Percentiles rank a stretch among this genome's conserved stretches.
These are phyloP conservation scores for Hyppa rectilinea DNA, from an alignment of 2,888 invertebrate genomes.

Conservation along the genomic window DNA sequence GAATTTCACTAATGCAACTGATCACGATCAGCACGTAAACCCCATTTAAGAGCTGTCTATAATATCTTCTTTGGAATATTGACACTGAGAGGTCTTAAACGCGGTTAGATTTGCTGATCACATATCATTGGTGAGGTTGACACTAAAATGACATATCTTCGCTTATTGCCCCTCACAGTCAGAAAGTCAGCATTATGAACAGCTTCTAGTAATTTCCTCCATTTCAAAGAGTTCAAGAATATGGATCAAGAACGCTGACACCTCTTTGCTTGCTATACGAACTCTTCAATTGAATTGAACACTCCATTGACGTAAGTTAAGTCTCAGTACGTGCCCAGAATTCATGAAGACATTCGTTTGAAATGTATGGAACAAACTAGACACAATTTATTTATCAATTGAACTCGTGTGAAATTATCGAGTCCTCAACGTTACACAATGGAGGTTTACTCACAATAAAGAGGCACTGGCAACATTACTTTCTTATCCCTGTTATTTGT, in stretches of 20 bases:
- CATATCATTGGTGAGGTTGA: too few relatives aligned
- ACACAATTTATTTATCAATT: constrained; percentile 49
- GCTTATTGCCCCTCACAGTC: neutral
- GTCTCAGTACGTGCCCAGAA: constrained; percentile 70
- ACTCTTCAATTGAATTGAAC: constrained; percentile 56
- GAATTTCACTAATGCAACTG: too few relatives aligned
- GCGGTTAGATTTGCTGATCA: too few relatives aligned
- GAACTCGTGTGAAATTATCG: constrained; percentile 47
- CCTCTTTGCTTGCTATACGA: constrained; percentile 7
- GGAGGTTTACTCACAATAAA: constrained; percentile 3
- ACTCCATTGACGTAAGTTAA: constrained; percentile 71
- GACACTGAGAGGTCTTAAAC: too few relatives aligned
- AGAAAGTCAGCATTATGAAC: neutral
- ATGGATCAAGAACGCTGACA: neutral
- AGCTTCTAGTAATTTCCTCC: neutral
- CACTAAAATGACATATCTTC: too few relatives aligned
- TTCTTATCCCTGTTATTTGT: constrained; percentile 37
- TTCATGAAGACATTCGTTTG: constrained; percentile 43
- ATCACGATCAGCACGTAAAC: too few relatives aligned
- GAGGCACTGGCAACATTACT: constrained; percentile 2
- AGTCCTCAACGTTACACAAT: constrained; percentile 12
- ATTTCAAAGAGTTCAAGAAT: constrained; percentile 8
- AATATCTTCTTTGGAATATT: too few relatives aligned
- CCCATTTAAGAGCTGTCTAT: too few relatives aligned
- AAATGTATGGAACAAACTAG: constrained; percentile 30